Conservation (phyloP, 2,113 vertebrate genomes). For the Sorex araneus region DNA sequence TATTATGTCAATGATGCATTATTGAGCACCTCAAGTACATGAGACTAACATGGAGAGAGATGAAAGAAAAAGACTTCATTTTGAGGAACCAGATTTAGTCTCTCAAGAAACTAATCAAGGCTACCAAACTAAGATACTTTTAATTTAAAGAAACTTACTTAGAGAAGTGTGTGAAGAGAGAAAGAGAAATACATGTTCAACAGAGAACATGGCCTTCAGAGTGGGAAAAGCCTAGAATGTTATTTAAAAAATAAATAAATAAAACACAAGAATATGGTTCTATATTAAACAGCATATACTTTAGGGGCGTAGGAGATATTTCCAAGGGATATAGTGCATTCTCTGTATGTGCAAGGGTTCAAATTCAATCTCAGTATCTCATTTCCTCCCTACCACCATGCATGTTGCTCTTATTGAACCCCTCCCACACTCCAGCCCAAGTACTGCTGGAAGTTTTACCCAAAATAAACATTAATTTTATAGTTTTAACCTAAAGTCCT, state of each 20-base stretch:
- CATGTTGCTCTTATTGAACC: too few relatives aligned
- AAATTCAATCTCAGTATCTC: too few relatives aligned
- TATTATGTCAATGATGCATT: not conserved
- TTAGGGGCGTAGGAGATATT: not conserved
- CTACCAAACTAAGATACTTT: too few relatives aligned
- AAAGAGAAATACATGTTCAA: too few relatives aligned
- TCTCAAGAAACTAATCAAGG: not conserved
- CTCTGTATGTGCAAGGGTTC: too few relatives aligned
- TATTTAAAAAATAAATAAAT: not conserved
- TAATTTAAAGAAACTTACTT: not conserved
- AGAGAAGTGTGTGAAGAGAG: not conserved
- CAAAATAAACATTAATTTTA: too few relatives aligned
- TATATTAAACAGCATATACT: not conserved
- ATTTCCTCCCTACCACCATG: too few relatives aligned
- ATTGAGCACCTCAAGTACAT: not conserved
- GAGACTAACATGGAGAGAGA: not conserved
- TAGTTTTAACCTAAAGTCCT: not conserved
- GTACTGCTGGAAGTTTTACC: too few relatives aligned
- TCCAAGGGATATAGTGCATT: not conserved
- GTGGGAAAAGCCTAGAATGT: not conserved
- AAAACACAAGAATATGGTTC: not conserved
- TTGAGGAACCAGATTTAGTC: not conserved
- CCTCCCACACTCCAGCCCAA: too few relatives aligned
- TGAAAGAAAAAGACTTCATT: constrained; percentile 9
- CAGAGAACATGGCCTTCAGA: too few relatives aligned